Evolutionary conservation across 2,888 invertebrate species (phyloP).

Genomic region (Volucella bombylans): DNA sequence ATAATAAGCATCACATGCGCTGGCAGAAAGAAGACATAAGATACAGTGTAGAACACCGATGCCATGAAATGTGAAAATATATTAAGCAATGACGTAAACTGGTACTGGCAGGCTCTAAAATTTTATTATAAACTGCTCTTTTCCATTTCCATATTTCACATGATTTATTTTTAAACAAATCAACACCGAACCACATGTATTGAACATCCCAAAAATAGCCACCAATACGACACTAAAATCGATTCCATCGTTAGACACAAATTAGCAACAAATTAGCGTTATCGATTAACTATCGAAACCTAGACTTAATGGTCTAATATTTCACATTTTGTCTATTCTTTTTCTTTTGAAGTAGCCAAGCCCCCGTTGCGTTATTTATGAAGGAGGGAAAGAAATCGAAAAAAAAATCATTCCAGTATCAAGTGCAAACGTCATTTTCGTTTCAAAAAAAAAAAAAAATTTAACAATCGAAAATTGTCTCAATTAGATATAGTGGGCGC

Average conservation of each 20-base stretch:
- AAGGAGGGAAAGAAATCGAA: background rate
- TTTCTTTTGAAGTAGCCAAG: slow-evolving; percentile 8
- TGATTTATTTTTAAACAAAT: slow-evolving; percentile 22
- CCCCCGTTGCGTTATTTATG: slow-evolving; percentile 31
- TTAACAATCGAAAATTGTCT: slow-evolving; percentile 35
- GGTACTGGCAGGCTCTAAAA: slow-evolving; percentile 21
- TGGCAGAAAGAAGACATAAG: background rate
- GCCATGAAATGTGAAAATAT: slow-evolving; percentile 40
- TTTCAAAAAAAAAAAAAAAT: background rate
- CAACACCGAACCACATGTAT: background rate
- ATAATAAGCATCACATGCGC: slow-evolving; percentile 65
- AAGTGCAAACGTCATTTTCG: slow-evolving; percentile 24
- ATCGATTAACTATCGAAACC: background rate
- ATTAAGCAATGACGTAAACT: slow-evolving; percentile 63
- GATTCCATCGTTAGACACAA: background rate
- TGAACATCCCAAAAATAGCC: slow-evolving; percentile 18
- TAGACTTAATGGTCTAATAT: background rate
- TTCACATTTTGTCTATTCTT: background rate
- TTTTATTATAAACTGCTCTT: slow-evolving; percentile 3
- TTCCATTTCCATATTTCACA: background rate
- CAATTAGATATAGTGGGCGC: slow-evolving; percentile 39
- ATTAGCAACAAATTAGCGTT: slow-evolving; percentile 44
- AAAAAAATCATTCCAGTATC: background rate
- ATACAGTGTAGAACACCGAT: slow-evolving; percentile 17
- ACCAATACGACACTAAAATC: background rate